Evolutionary conservation across 37 sponge, comb jelly and placozoan genomes (phyloP).

Genomic region (Haliclona indistincta): DNA sequence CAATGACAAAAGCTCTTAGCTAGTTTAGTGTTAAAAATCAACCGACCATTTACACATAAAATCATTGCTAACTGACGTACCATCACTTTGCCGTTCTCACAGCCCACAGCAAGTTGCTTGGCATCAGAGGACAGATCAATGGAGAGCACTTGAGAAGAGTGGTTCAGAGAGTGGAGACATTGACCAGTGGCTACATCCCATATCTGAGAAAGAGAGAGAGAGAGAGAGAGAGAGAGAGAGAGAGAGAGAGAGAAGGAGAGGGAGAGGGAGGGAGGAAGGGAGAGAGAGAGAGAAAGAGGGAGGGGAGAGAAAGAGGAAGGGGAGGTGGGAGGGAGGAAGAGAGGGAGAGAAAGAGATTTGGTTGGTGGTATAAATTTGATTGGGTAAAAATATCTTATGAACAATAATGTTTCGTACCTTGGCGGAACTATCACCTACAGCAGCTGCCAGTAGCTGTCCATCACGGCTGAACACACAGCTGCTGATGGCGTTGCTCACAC

Average conservation of each 20-base stretch:
- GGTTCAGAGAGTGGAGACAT: slow-evolving; percentile 5
- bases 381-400: too few relatives aligned
- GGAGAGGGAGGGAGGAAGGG: too few relatives aligned
- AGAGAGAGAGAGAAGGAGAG: slow-evolving; percentile 4
- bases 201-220: slow-evolving; percentile 35
- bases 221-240: slow-evolving; percentile 1
- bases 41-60: too few relatives aligned
- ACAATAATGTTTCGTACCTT: slow-evolving; percentile 44
- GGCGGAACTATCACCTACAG: slow-evolving; percentile 39
- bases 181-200: slow-evolving; percentile 14
- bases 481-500: neutral
- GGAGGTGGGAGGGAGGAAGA: too few relatives aligned
- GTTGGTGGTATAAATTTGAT: too few relatives aligned
- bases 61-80: too few relatives aligned
- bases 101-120: slow-evolving; percentile 29
- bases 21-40: too few relatives aligned
- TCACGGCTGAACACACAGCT: slow-evolving; percentile 31
- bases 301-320: too few relatives aligned
- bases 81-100: slow-evolving; percentile 29
- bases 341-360: too few relatives aligned
- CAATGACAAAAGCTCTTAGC: too few relatives aligned
- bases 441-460: slow-evolving; percentile 38
- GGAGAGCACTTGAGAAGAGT: slow-evolving; percentile 26
- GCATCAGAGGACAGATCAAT: slow-evolving; percentile 55
- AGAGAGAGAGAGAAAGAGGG: too few relatives aligned